Evolutionary conservation across 2,797 vertebrate genomes (phyloP).

Genomic region (Chaetophractus vellerosus): DNA sequence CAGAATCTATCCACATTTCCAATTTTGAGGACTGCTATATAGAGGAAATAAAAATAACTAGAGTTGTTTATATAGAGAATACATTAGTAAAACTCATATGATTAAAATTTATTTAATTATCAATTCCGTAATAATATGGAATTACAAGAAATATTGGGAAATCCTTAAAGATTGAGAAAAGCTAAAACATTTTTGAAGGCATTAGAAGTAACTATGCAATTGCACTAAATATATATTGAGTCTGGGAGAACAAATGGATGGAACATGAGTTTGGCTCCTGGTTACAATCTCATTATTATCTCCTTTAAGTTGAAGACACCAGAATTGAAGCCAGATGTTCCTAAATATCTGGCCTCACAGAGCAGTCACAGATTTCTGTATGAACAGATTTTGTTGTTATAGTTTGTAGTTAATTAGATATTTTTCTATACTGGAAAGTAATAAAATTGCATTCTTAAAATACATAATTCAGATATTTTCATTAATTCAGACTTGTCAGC

Average conservation of each 20-base stretch:
- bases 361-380: constrained; percentile 52
- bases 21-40: neutral
- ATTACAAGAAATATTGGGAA: neutral
- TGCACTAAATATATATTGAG: constrained; percentile 23
- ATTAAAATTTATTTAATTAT: constrained; percentile 5
- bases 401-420: constrained; percentile 50
- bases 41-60: neutral
- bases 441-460: constrained; percentile 44
- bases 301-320: constrained; percentile 37
- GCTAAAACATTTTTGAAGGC: neutral
- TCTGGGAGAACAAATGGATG: constrained; percentile 7
- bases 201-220: neutral
- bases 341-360: constrained; percentile 21
- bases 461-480: constrained; percentile 3
- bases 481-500: neutral
- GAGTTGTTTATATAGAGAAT: neutral
- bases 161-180: constrained; percentile 5
- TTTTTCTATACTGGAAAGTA: constrained; percentile 30
- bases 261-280: neutral
- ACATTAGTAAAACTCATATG: neutral
- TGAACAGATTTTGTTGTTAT: constrained; percentile 52
- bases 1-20: neutral
- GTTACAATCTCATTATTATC: constrained; percentile 23
- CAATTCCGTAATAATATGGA: no score
- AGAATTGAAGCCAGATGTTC: constrained; percentile 56